These are phyloP conservation scores for Gallinago solitaria DNA, from an alignment of 2,797 vertebrate genomes.

Conservation along the genomic window DNA sequence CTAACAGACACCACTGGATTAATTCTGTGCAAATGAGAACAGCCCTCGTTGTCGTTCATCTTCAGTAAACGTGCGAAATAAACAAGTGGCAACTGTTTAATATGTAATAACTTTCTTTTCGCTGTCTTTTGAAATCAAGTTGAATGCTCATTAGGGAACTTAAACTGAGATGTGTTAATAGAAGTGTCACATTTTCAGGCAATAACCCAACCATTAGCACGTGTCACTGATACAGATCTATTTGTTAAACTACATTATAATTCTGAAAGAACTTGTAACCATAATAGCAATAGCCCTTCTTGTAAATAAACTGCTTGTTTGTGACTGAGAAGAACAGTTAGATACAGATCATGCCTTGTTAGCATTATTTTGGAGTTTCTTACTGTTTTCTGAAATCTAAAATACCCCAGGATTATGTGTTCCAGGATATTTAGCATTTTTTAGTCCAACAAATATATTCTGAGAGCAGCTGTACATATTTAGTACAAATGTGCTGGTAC, in stretches of 20 bases:
- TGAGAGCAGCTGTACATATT: background rate
- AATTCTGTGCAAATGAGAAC: background rate
- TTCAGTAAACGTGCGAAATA: conserved; percentile 11
- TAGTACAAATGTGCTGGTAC: background rate
- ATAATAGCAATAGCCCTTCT: background rate
- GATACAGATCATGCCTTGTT: background rate
- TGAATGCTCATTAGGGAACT: background rate
- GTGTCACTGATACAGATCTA: background rate
- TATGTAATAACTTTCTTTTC: conserved; percentile 4
- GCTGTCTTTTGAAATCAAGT: conserved; percentile 42
- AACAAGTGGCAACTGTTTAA: conserved; percentile 36
- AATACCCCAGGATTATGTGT: background rate
- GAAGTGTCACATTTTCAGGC: background rate
- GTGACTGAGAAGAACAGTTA: background rate
- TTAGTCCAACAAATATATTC: background rate
- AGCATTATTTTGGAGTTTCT: background rate
- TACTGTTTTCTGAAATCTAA: background rate
- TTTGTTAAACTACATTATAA: conserved; percentile 2
- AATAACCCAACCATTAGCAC: background rate
- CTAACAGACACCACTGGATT: background rate
- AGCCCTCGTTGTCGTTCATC: background rate
- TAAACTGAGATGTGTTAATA: conserved; percentile 17
- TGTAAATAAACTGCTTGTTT: background rate
- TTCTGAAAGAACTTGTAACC: background rate
- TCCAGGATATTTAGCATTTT: background rate